These are phyloP conservation scores for Oscheius sp. DNA, from an alignment of 2,888 invertebrate genomes.

Conservation along the genomic window DNA sequence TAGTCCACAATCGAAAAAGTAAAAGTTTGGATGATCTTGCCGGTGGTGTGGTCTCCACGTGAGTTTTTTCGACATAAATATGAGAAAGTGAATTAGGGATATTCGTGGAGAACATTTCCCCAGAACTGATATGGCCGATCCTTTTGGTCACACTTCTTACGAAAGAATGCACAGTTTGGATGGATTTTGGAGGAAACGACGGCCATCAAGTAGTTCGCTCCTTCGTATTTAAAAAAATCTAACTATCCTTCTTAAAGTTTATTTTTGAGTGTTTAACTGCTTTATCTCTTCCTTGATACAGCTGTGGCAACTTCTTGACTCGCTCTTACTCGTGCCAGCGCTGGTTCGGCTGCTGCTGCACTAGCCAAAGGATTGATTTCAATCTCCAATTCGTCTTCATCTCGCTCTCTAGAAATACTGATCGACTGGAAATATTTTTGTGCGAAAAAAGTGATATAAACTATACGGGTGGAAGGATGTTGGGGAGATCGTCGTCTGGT, in stretches of 20 bases:
- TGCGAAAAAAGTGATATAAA: not conserved
- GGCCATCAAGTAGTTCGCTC: constrained; percentile 22
- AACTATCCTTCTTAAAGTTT: not conserved
- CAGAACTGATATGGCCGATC: constrained; percentile 46
- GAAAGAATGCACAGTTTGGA: constrained; percentile 56
- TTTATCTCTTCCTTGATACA: not conserved
- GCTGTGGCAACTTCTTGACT: not conserved
- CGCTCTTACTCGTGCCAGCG: not conserved
- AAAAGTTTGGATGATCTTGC: constrained; percentile 52
- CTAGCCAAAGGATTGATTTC: not conserved
- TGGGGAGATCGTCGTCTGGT: constrained; percentile 17
- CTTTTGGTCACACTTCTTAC: constrained; percentile 58
- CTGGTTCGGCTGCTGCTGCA: not conserved
- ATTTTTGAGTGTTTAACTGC: not conserved
- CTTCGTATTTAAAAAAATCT: constrained; percentile 1
- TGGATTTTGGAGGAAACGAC: constrained; percentile 57
- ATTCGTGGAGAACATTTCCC: constrained; percentile 38
- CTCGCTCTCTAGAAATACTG: constrained; percentile 21
- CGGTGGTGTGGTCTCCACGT: constrained; percentile 50
- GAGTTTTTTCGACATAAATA: constrained; percentile 31
- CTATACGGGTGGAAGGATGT: constrained; percentile 7
- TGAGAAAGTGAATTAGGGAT: constrained; percentile 11
- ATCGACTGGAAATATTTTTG: constrained; percentile 28
- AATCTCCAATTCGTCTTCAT: constrained; percentile 4
- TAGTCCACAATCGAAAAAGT: constrained; percentile 41